Conservation (phyloP, 2,888 invertebrate genomes). For the Falcaria lacertinaria region DNA sequence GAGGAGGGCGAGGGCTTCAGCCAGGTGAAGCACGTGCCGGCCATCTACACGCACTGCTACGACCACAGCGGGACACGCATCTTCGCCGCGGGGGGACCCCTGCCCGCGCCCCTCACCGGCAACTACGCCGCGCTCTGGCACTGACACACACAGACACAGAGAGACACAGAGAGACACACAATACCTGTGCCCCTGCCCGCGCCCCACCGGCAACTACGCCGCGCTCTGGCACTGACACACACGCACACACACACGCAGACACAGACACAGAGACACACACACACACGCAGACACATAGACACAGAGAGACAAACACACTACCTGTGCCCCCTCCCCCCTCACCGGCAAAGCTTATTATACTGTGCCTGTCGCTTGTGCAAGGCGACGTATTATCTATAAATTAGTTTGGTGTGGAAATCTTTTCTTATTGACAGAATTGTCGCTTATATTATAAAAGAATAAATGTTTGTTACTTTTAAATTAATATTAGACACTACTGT, state of each 20-base stretch:
- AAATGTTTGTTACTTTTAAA: background rate
- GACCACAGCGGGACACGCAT: slow-evolving; percentile 94
- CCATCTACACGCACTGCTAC: slow-evolving; percentile 98
- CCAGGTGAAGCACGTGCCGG: slow-evolving; percentile 93
- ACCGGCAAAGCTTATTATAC: too few relatives aligned
- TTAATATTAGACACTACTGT: background rate
- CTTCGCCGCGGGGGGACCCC: slow-evolving; percentile 96
- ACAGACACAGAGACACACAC: too few relatives aligned
- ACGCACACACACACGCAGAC: too few relatives aligned
- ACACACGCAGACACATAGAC: too few relatives aligned
- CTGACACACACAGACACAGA: slow-evolving; percentile 48
- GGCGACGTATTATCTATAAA: too few relatives aligned
- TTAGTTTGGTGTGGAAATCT: too few relatives aligned
- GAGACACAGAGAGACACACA: too few relatives aligned
- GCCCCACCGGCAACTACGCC: slow-evolving; percentile 36
- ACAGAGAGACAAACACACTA: too few relatives aligned
- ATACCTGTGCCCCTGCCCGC: too few relatives aligned
- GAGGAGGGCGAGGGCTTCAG: slow-evolving; percentile 91
- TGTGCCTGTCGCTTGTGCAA: too few relatives aligned
- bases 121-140: slow-evolving; percentile 98
- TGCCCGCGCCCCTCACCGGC: slow-evolving; percentile 93
- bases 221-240: slow-evolving; percentile 90
- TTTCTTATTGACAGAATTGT: too few relatives aligned
- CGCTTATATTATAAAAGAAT: background rate
- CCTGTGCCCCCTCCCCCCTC: too few relatives aligned